Conservation (phyloP, 2,888 invertebrate genomes). For the Rhyacophila evoluta region DNA sequence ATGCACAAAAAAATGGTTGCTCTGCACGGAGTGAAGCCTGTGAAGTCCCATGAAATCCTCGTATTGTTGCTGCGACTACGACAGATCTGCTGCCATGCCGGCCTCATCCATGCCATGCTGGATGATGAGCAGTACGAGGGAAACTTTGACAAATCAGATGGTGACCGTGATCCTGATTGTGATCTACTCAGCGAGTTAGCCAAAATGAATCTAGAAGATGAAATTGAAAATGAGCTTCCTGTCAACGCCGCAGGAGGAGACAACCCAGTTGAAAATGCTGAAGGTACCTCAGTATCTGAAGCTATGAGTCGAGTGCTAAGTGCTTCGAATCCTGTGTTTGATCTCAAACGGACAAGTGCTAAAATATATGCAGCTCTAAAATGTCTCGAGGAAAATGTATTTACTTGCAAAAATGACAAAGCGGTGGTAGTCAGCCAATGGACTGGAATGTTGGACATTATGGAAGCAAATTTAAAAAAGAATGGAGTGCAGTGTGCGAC, state of each 20-base stretch:
- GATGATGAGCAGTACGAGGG: constrained; percentile 61
- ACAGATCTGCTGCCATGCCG: constrained; percentile 92
- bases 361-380: constrained; percentile 75
- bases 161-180: constrained; percentile 65
- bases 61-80: constrained; percentile 86
- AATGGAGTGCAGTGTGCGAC: constrained; percentile 71
- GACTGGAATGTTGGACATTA: constrained; percentile 83
- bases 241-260: not conserved
- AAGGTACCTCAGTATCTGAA: constrained; percentile 67
- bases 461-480: constrained; percentile 74
- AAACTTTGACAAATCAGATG: constrained; percentile 49
- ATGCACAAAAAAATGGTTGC: constrained; percentile 75
- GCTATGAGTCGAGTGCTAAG: constrained; percentile 75
- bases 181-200: constrained; percentile 76
- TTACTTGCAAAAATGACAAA: constrained; percentile 72
- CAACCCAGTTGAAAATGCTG: constrained; percentile 55
- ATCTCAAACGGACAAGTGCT: constrained; percentile 71
- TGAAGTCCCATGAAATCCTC: constrained; percentile 78
- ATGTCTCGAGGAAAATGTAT: constrained; percentile 69
- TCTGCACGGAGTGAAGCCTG: constrained; percentile 71
- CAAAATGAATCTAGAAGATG: constrained; percentile 67
- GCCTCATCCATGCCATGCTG: constrained; percentile 77
- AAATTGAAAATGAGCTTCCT: not conserved
- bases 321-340: constrained; percentile 79
- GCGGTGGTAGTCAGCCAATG: constrained; percentile 93